These are phyloP conservation scores for Labeo catla DNA, from an alignment of 2,113 vertebrate species.

Conservation along the genomic window DNA sequence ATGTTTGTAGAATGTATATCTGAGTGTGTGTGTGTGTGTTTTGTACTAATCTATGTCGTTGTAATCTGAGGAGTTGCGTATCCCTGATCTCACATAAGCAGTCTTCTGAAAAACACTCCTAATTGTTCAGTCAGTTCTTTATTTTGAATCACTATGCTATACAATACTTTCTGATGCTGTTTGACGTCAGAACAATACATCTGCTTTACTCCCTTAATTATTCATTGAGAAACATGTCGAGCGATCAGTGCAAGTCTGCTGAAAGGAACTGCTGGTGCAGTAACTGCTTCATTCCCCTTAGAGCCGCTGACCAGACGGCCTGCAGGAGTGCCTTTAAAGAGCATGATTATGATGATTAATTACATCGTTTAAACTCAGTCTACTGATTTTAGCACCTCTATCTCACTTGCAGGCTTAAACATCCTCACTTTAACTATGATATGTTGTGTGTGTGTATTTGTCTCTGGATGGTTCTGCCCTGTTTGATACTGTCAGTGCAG, in stretches of 20 bases:
- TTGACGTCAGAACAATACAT: constrained; percentile 7
- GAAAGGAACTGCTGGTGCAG: not conserved
- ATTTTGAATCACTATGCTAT: not conserved
- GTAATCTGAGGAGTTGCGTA: not conserved
- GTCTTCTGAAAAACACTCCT: not conserved
- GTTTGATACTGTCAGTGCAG: not conserved
- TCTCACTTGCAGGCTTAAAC: not conserved
- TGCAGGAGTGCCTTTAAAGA: not conserved
- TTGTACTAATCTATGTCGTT: not conserved
- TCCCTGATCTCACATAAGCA: not conserved
- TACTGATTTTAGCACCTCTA: constrained; percentile 19
- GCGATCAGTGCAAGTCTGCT: not conserved
- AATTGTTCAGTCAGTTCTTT: not conserved
- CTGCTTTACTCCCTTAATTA: constrained; percentile 32
- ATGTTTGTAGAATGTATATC: not conserved
- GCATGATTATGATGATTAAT: constrained; percentile 12
- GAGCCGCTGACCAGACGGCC: not conserved
- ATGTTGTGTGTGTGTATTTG: not conserved
- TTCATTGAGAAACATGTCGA: not conserved
- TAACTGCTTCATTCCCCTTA: not conserved
- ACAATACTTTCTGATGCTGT: constrained; percentile 5
- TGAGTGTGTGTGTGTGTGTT: not conserved
- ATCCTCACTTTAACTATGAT: not conserved
- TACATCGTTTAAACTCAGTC: not conserved
- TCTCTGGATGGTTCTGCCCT: not conserved